Evolutionary conservation across 2,888 invertebrate species (phyloP).

Genomic region (Xylota segnis): DNA sequence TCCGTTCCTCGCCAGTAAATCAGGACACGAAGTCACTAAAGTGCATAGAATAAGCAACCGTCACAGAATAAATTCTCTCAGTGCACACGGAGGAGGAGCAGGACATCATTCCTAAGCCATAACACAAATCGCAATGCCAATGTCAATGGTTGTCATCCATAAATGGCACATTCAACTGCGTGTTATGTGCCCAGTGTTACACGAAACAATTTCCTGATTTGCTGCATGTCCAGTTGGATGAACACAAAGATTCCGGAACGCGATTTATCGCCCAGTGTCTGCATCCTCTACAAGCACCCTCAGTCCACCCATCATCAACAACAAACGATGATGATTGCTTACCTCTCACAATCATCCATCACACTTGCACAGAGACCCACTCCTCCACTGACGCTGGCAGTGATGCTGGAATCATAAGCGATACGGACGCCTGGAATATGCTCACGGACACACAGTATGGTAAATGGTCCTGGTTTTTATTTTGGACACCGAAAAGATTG

Average conservation of each 20-base stretch:
- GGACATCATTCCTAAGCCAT: conserved; percentile 57
- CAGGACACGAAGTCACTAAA: too few relatives aligned
- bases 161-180: conserved; percentile 42
- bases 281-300: background rate
- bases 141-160: conserved; percentile 59
- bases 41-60: too few relatives aligned
- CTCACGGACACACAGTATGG: conserved; percentile 51
- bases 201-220: conserved; percentile 71
- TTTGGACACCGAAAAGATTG: conserved; percentile 67
- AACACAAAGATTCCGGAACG: conserved; percentile 66
- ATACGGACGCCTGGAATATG: conserved; percentile 65
- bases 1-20: too few relatives aligned
- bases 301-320: conserved; percentile 26
- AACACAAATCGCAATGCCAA: conserved; percentile 61
- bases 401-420: conserved; percentile 57
- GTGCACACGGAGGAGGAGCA: too few relatives aligned
- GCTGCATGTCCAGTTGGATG: conserved; percentile 61
- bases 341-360: conserved; percentile 73
- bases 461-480: conserved; percentile 58
- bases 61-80: conserved; percentile 58
- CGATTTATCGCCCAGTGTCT: conserved; percentile 8
- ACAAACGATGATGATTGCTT: conserved; percentile 58
- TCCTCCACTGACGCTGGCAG: conserved; percentile 6
- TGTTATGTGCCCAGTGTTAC: conserved; percentile 41
- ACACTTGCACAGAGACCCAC: conserved; percentile 28